Conservation (phyloP, 2,888 invertebrate genomes). For the Maniola hyperantus region DNA sequence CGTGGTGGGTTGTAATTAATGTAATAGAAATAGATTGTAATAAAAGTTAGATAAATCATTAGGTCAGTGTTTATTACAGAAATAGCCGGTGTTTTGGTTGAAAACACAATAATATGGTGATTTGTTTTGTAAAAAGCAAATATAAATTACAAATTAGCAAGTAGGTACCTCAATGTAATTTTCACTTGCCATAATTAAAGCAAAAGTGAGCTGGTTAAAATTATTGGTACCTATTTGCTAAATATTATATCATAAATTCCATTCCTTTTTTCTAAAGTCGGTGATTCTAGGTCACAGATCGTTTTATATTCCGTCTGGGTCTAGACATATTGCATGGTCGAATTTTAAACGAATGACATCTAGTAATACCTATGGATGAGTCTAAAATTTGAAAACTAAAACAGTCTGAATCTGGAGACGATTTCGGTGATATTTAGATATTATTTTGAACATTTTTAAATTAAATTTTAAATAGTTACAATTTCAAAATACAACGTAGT, state of each 20-base stretch:
- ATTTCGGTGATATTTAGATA: constrained; percentile 49
- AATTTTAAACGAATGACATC: constrained; percentile 77
- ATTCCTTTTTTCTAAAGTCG: constrained; percentile 51
- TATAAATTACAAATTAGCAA: too few relatives aligned
- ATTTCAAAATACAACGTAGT: too few relatives aligned
- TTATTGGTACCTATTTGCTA: not conserved
- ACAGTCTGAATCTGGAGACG: constrained; percentile 67
- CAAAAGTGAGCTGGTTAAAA: not conserved
- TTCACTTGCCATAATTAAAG: too few relatives aligned
- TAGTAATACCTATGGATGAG: constrained; percentile 77
- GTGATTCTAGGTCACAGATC: constrained; percentile 77
- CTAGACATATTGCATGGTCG: constrained; percentile 82
- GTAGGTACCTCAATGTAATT: too few relatives aligned
- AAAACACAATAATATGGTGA: not conserved
- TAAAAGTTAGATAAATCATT: not conserved
- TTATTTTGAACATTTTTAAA: constrained; percentile 27
- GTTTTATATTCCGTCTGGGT: constrained; percentile 77
- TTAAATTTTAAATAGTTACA: not conserved
- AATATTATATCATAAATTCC: constrained; percentile 23
- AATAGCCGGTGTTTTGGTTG: not conserved
- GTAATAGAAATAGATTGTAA: constrained; percentile 2
- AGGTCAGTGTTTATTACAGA: not conserved
- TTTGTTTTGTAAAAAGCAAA: not conserved
- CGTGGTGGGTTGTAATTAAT: constrained; percentile 5
- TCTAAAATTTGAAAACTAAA: constrained; percentile 76